phyloP scores from a whole-genome alignment of 2,888 invertebrate species.

The Cistogaster globosa region DNA sequence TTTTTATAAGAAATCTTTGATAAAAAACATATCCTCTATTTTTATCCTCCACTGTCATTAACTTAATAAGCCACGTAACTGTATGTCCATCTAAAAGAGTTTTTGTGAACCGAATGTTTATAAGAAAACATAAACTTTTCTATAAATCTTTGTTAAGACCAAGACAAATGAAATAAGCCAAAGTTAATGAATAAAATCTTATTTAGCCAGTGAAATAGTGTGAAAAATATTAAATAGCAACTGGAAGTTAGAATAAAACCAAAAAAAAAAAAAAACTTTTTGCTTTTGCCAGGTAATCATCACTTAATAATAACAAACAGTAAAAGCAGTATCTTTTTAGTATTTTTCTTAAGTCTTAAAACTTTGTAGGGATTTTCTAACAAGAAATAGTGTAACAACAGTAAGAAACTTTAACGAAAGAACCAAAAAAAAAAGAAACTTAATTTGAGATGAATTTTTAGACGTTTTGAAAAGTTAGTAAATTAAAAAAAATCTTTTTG shows the following conservation, averaged over 20 bases:
- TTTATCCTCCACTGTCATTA: constrained; percentile 4
- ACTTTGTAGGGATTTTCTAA: background rate
- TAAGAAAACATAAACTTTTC: constrained; percentile 50
- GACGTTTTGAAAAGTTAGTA: too few species aligned
- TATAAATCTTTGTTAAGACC: constrained; percentile 69
- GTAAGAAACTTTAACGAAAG: background rate
- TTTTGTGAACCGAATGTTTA: constrained; percentile 18
- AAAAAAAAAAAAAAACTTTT: constrained; percentile 9
- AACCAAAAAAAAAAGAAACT: background rate
- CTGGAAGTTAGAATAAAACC: constrained; percentile 6
- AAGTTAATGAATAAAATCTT: constrained; percentile 71
- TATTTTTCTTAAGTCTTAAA: background rate
- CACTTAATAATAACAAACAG: constrained; percentile 55
- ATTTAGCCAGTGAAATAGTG: constrained; percentile 66
- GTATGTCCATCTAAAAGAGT: constrained; percentile 9
- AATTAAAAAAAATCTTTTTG: too few species aligned
- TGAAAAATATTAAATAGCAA: constrained; percentile 68
- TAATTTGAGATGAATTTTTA: too few species aligned
- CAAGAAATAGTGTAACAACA: background rate
- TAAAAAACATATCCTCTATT: too few species aligned
- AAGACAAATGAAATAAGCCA: constrained; percentile 71
- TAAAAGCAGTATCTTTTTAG: background rate
- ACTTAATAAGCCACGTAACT: constrained; percentile 3
- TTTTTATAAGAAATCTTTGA: too few species aligned
- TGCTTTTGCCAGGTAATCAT: constrained; percentile 61